Base-by-base conservation (phyloP, 1,140 invertebrate species). In the Batillaria attramentaria region DNA sequence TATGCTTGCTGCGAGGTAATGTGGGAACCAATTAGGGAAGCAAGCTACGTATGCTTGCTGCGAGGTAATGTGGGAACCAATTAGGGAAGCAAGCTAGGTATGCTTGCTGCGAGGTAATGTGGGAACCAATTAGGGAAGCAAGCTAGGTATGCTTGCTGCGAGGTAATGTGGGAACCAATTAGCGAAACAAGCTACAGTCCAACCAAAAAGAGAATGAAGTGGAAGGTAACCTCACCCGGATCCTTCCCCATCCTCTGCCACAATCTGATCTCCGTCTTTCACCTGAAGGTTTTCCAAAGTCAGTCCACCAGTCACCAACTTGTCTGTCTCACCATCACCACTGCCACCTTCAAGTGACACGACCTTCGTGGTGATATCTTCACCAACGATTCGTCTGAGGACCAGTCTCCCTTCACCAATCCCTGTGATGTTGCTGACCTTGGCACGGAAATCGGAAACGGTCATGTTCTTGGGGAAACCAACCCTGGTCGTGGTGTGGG, bases 401-500 rank as follows among this genome's bases (percentile, higher is more conserved):
- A 20, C 41, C 3, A 87, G 35, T n/a, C 72, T 69, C n/a, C 79
- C 76, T 3, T 33, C 41, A 18, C 60, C 6, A 8, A 85, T 81
- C 18, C 77, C 77, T 16, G 81, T 82, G 41, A 79, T 57, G 10
- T 83, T 83, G 80, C 84, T 84, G 6, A 85, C 76, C 16, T 77
- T 75, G 18, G 76, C 65, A 72, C 82, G 83, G 28, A 89, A 79
- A 24, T 83, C 80, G 1, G 75, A 46, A 46, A 89, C 62, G 10
- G 83, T 74, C 77, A 87, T 41, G 62, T 81, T 77, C 72, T 84
- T 87, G 20, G 85, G 54, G 78, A 84, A 89, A 3, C 86, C 87
- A 39, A 74, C 68, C 43, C 68, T 81, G 31, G 82, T 81, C n/a
- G 78, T 35, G 20, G 37, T 69, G 33, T 82, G 72, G 20, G 78